A percentile compares a stretch with the other conserved stretches of the same genome.
These are phyloP conservation scores for Gorsachius magnificus DNA, from an alignment of 2,797 vertebrate genomes.

Conservation along the genomic window DNA sequence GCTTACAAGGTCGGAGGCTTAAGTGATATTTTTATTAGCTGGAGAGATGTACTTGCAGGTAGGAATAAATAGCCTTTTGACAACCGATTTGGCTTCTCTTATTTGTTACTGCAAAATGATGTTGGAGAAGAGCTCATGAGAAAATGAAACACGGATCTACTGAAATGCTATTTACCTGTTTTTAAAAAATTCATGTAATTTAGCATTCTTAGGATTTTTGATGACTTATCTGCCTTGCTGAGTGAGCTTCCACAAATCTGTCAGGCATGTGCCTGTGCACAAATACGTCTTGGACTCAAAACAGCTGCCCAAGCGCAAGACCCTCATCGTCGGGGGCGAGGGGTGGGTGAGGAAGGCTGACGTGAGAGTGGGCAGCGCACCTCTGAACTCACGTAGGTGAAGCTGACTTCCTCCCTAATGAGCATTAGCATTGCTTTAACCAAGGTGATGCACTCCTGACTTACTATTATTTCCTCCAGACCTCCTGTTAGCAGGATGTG, in stretches of 20 bases:
- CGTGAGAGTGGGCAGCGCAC: background rate
- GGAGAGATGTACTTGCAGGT: background rate
- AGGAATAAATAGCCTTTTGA: constrained; percentile 6
- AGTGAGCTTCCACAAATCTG: background rate
- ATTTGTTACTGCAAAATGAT: background rate
- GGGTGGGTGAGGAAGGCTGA: background rate
- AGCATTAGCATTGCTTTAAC: background rate
- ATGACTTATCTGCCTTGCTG: background rate
- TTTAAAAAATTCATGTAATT: background rate
- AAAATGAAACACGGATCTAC: background rate
- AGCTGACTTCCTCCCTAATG: background rate
- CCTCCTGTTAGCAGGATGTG: background rate
- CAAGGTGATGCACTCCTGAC: background rate
- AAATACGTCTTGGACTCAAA: background rate
- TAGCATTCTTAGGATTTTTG: background rate
- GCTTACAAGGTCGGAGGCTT: background rate
- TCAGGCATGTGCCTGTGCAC: background rate
- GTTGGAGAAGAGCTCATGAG: background rate
- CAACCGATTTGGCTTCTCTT: background rate
- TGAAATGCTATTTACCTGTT: background rate
- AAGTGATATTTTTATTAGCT: background rate
- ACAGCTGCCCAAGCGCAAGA: background rate
- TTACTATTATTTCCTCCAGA: background rate
- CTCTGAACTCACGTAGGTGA: background rate
- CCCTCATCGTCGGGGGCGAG: background rate